Conservation (phyloP, 1,140 invertebrate genomes). For the Matsumurasca onukii region DNA sequence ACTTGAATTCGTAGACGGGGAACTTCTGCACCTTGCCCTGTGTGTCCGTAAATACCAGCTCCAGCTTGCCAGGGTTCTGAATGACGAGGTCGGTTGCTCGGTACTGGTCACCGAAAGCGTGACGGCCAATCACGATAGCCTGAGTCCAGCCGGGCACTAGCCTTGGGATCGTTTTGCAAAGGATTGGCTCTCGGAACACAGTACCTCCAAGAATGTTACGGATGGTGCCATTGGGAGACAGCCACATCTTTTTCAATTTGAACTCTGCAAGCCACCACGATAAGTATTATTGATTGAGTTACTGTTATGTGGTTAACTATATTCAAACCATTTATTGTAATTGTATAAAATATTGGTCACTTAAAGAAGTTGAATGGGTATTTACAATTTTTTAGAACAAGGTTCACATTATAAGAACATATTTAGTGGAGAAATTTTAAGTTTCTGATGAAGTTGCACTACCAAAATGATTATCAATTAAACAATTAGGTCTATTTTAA, state of each 20-base stretch:
- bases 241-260: constrained; percentile 92
- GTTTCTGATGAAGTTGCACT: too few relatives aligned
- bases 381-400: too few relatives aligned
- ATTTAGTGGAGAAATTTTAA: too few relatives aligned
- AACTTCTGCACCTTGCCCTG: constrained; percentile 55
- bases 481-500: too few relatives aligned
- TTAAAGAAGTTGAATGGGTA: too few relatives aligned
- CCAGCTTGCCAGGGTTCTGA: constrained; percentile 67
- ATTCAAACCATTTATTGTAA: too few relatives aligned
- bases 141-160: constrained; percentile 85
- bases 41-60: constrained; percentile 63
- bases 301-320: too few relatives aligned
- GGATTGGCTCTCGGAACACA: constrained; percentile 87
- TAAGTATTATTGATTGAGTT: too few relatives aligned
- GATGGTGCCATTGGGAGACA: constrained; percentile 88
- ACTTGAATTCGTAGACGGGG: constrained; percentile 51
- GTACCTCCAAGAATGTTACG: constrained; percentile 89
- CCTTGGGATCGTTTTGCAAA: constrained; percentile 86
- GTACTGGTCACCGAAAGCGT: constrained; percentile 90
- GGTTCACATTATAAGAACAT: too few relatives aligned
- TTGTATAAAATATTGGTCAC: too few relatives aligned
- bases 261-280: constrained; percentile 85
- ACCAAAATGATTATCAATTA: too few relatives aligned
- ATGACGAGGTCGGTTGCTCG: constrained; percentile 84
- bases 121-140: constrained; percentile 80